Percentiles rank a stretch among this genome's conserved stretches.
These are phyloP conservation scores for Harpalus rufipes DNA, from an alignment of 2,888 invertebrate species.

Conservation along the genomic window DNA sequence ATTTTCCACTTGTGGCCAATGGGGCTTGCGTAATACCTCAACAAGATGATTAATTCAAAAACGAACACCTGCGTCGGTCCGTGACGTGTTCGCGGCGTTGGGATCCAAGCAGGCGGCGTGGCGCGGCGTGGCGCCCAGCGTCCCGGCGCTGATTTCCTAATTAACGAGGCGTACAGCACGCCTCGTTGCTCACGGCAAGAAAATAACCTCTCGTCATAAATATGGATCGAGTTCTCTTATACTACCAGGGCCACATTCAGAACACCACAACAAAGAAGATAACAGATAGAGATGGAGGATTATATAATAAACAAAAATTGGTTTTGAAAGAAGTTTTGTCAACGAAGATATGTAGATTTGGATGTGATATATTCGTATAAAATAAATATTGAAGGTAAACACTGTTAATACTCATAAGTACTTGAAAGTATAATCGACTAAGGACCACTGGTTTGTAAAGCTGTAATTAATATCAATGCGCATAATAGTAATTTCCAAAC, in stretches of 20 bases:
- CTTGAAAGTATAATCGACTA: too few species aligned
- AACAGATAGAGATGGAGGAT: too few species aligned
- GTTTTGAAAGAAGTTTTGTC: too few species aligned
- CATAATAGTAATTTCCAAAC: too few species aligned
- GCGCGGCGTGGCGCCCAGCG: conserved; percentile 15
- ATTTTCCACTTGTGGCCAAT: conserved; percentile 46
- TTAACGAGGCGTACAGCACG: conserved; percentile 66
- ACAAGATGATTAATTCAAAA: conserved; percentile 59
- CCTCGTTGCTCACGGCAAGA: conserved; percentile 64
- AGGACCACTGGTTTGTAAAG: too few species aligned
- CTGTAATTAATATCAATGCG: too few species aligned
- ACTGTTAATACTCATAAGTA: too few species aligned
- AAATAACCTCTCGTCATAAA: conserved; percentile 61
- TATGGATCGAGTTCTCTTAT: conserved; percentile 45
- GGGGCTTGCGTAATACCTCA: conserved; percentile 26
- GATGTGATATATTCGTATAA: too few species aligned
- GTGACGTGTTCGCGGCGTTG: conserved; percentile 4
- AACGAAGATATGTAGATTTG: too few species aligned
- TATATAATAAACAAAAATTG: too few species aligned
- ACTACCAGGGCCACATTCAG: not conserved
- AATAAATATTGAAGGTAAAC: too few species aligned
- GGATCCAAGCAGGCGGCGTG: not conserved
- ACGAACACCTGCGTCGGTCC: conserved; percentile 36
- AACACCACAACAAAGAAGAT: not conserved
- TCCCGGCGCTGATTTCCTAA: conserved; percentile 53